A percentile compares a stretch with the other conserved stretches of the same genome.
Evolutionary conservation across 2,888 invertebrate genomes (phyloP).

Genomic region (Ormia ochracea): DNA sequence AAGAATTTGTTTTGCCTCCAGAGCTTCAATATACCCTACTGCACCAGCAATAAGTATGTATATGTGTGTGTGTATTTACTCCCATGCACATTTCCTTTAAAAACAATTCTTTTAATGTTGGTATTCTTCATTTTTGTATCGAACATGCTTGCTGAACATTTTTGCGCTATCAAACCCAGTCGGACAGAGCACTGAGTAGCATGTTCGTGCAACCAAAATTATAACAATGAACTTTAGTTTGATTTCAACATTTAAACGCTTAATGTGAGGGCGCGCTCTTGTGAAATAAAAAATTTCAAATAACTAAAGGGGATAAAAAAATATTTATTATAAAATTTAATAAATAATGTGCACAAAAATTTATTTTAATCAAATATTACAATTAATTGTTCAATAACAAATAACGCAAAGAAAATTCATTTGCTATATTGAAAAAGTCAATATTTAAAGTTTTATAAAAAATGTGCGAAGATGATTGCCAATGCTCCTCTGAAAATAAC

Average conservation of each 20-base stretch:
- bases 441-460: not conserved
- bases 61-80: too few species aligned
- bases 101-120: too few species aligned
- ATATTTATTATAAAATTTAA: not conserved
- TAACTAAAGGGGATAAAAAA: conserved; percentile 24
- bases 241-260: conserved; percentile 21
- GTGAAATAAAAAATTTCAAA: not conserved
- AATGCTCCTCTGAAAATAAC: not conserved
- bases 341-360: not conserved
- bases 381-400: not conserved
- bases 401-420: not conserved
- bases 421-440: not conserved
- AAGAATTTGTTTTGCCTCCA: too few species aligned
- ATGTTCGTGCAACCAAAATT: not conserved
- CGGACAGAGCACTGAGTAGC: not conserved
- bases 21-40: too few species aligned
- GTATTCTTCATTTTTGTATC: not conserved
- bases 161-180: not conserved
- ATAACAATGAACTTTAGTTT: conserved; percentile 26
- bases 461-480: not conserved
- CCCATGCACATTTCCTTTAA: too few species aligned
- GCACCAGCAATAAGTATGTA: too few species aligned
- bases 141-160: conserved; percentile 4
- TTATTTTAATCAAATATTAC: not conserved
- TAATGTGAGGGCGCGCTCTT: not conserved